These are phyloP conservation scores for Ophioderma brevispina DNA, from an alignment of 35 echinoderm and acorn worm species.

Conservation along the genomic window DNA sequence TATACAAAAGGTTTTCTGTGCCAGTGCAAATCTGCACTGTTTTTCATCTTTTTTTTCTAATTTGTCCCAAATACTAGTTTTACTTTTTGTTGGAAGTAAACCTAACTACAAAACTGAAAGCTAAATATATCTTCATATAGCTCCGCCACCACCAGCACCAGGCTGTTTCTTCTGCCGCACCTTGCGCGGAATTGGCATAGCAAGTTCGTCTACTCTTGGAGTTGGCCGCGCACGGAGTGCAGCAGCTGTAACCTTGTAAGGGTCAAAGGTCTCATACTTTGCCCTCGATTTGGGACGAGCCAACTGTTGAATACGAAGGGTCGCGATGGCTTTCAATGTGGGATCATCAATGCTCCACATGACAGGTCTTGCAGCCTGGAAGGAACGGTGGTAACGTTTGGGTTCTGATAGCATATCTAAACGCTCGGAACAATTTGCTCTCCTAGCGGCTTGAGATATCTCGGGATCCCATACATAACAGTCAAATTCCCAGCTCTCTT, in stretches of 20 bases:
- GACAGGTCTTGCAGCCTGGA: constrained; percentile 64
- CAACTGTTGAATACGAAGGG: constrained; percentile 87
- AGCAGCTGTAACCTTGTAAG: constrained; percentile 82
- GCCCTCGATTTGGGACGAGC: constrained; percentile 88
- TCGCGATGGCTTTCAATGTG: constrained; percentile 79
- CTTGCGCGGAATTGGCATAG: constrained; percentile 87
- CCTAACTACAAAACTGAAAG: not conserved
- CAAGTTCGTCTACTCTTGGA: constrained; percentile 89
- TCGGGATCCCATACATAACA: constrained; percentile 88
- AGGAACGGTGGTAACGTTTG: constrained; percentile 60
- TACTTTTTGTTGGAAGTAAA: too few relatives aligned
- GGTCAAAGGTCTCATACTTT: constrained; percentile 92
- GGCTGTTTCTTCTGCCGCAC: constrained; percentile 73
- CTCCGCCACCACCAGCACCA: constrained; percentile 9
- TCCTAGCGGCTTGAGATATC: constrained; percentile 83
- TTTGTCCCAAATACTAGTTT: too few relatives aligned
- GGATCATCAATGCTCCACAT: constrained; percentile 81
- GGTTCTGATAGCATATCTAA: constrained; percentile 85
- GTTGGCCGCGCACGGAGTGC: constrained; percentile 85
- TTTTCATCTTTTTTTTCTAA: too few relatives aligned
- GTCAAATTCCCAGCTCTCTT: constrained; percentile 93
- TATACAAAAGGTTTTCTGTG: too few relatives aligned
- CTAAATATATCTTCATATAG: not conserved
- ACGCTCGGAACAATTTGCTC: constrained; percentile 78
- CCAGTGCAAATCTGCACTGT: too few relatives aligned